phyloP scores from a whole-genome alignment of 2,797 vertebrate genomes.

The Dicrostonyx torquatus region DNA sequence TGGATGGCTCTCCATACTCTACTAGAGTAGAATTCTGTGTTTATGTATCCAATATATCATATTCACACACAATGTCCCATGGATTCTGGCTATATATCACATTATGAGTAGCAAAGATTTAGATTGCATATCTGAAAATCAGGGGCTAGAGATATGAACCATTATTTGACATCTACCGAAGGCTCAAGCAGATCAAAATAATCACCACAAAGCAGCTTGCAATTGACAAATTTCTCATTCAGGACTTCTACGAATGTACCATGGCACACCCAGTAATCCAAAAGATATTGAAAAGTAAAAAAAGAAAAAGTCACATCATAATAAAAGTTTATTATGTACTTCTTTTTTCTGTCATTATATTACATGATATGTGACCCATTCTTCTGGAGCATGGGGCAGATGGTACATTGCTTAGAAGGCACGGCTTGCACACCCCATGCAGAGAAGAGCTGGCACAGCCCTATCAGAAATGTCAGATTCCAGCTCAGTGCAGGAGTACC shows the following conservation, averaged over 20 bases:
- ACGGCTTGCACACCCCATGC: slow-evolving; percentile 73
- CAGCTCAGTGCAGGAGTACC: slow-evolving; percentile 66
- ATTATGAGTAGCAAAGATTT: slow-evolving; percentile 30
- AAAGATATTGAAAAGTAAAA: background rate
- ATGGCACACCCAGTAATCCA: slow-evolving; percentile 8
- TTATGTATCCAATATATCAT: background rate
- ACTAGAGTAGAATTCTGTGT: slow-evolving; percentile 22
- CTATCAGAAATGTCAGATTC: slow-evolving; percentile 68
- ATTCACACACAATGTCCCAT: background rate
- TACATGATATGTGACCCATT: background rate
- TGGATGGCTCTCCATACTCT: background rate
- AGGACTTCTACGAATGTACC: slow-evolving; percentile 70
- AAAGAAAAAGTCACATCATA: background rate
- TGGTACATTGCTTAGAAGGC: slow-evolving; percentile 76
- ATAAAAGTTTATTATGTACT: background rate
- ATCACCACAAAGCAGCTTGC: slow-evolving; percentile 66
- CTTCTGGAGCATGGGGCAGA: slow-evolving; percentile 71
- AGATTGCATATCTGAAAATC: slow-evolving; percentile 66
- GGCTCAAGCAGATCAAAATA: slow-evolving; percentile 67
- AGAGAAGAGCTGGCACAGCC: slow-evolving; percentile 79
- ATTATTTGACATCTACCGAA: slow-evolving; percentile 2
- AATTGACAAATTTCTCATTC: slow-evolving; percentile 29
- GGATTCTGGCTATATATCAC: slow-evolving; percentile 15
- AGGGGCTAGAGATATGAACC: slow-evolving; percentile 66
- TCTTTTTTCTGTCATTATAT: background rate